phyloP scores from a whole-genome alignment of 92 coral and sea anemone species.

The Parazoanthus swiftii region DNA sequence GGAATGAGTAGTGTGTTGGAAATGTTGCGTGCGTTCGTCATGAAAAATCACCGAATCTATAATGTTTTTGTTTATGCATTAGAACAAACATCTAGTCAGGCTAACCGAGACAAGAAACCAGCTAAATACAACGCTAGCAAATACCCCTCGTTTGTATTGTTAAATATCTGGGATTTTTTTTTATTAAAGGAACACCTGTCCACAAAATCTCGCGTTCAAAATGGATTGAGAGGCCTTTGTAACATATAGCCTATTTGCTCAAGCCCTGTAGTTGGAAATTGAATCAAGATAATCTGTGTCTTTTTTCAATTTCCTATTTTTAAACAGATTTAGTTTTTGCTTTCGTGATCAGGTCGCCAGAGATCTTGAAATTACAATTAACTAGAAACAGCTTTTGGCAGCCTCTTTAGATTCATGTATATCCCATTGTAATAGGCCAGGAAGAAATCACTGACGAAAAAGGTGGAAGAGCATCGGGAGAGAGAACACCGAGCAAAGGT shows the following conservation, averaged over 20 bases:
- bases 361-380: no score
- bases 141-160: background rate
- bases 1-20: no score
- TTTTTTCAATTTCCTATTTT: no score
- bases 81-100: background rate
- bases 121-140: background rate
- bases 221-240: no score
- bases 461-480: slow-evolving; percentile 73
- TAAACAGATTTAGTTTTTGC: background rate
- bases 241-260: no score
- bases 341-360: no score
- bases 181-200: background rate
- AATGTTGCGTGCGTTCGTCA: background rate
- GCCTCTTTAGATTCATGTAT: background rate
- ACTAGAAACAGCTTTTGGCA: no score
- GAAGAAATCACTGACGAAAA: slow-evolving; percentile 83
- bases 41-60: no score
- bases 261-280: background rate
- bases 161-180: no score
- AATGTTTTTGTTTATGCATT: no score
- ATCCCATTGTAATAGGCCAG: slow-evolving; percentile 64
- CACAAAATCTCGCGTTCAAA: background rate
- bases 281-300: background rate
- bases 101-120: no score
- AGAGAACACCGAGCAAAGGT: slow-evolving; percentile 90